Percentiles rank a stretch among this genome's conserved stretches.
phyloP scores from a whole-genome alignment of 2,888 invertebrate genomes.

The Synergus umbraculus region DNA sequence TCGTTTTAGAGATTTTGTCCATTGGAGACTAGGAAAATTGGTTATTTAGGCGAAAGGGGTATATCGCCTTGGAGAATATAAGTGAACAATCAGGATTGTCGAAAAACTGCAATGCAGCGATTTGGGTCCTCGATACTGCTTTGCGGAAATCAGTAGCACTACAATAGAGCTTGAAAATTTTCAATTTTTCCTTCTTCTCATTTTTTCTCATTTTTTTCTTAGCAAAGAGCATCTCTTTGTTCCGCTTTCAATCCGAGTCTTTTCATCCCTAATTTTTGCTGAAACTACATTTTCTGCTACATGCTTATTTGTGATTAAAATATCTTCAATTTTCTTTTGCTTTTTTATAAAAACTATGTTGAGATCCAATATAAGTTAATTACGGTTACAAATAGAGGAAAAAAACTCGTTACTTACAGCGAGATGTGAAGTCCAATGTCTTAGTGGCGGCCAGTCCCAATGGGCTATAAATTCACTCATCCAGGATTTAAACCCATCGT shows the following conservation, averaged over 20 bases:
- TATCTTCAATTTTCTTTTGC: not conserved
- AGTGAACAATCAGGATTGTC: slow-evolving; percentile 31
- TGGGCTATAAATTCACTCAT: slow-evolving; percentile 38
- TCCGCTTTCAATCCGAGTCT: too few species aligned
- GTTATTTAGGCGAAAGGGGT: slow-evolving; percentile 14
- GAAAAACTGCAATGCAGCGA: slow-evolving; percentile 35
- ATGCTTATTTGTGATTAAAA: not conserved
- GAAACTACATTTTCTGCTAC: too few species aligned
- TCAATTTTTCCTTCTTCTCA: not conserved
- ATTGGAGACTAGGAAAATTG: slow-evolving; percentile 20
- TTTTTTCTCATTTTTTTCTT: too few species aligned
- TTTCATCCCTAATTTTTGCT: too few species aligned
- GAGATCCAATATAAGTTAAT: not conserved
- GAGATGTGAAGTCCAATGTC: not conserved
- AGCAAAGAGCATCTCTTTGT: too few species aligned
- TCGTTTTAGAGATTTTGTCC: slow-evolving; percentile 34
- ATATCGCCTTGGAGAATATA: slow-evolving; percentile 23
- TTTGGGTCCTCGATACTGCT: not conserved
- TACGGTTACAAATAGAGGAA: not conserved
- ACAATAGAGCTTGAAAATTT: not conserved
- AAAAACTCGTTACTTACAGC: not conserved
- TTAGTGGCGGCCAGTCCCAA: slow-evolving; percentile 26
- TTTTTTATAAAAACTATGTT: not conserved
- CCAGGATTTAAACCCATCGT: slow-evolving; percentile 32
- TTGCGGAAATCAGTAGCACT: slow-evolving; percentile 2